Conservation (phyloP, 2,888 invertebrate species). For the Portevinia maculata region DNA sequence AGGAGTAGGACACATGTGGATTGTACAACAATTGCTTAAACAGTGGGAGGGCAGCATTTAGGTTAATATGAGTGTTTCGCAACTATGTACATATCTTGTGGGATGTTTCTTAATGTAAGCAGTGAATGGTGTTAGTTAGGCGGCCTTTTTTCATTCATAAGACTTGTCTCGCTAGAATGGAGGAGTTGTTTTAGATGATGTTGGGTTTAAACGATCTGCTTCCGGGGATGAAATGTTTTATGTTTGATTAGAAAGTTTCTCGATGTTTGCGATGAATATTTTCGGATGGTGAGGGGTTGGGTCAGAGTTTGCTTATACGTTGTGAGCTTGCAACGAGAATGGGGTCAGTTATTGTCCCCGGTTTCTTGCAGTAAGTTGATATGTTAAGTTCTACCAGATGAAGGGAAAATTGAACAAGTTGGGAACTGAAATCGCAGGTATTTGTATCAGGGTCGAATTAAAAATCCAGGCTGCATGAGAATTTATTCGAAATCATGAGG, state of each 20-base stretch:
- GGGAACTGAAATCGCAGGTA: no score
- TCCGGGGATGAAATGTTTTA: not conserved
- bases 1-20: constrained; percentile 42
- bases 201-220: not conserved
- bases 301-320: no score
- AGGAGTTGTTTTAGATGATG: not conserved
- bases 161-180: not conserved
- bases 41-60: constrained; percentile 49
- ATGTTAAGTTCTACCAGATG: no score
- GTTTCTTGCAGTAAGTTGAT: no score
- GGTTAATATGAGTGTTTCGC: constrained; percentile 49
- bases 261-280: not conserved
- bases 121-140: not conserved
- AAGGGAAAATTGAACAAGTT: no score
- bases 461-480: no score
- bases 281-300: not conserved
- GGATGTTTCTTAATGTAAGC: not conserved
- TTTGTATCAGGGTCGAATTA: no score
- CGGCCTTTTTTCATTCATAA: not conserved
- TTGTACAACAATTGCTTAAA: constrained; percentile 36
- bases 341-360: no score
- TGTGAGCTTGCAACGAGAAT: no score
- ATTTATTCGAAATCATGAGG: no score
- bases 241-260: not conserved
- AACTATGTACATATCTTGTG: not conserved